Evolutionary conservation across 2,797 vertebrate species (phyloP).

Genomic region (Helicolenus hilgendorfi): DNA sequence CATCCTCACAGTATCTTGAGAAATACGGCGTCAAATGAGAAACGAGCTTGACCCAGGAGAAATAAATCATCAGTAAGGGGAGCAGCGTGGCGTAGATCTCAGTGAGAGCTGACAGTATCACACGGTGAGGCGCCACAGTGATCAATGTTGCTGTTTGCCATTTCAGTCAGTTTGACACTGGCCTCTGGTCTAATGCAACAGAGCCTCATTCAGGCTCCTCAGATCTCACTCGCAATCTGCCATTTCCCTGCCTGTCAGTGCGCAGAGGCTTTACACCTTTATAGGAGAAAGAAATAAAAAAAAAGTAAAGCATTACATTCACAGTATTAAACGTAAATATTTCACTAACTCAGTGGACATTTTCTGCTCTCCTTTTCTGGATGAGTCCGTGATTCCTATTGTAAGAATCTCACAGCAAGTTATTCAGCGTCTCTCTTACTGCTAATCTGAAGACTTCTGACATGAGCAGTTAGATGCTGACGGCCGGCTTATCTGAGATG

Average conservation of each 20-base stretch:
- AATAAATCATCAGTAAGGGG: slow-evolving; percentile 40
- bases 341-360: not conserved
- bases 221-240: slow-evolving; percentile 5
- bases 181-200: slow-evolving; percentile 8
- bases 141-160: slow-evolving; percentile 51
- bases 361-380: not conserved
- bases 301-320: not conserved
- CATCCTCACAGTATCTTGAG: not conserved
- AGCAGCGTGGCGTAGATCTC: slow-evolving; percentile 26
- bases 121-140: slow-evolving; percentile 20
- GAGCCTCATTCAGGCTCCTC: slow-evolving; percentile 11
- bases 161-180: slow-evolving; percentile 38
- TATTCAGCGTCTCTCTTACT: not conserved
- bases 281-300: not conserved
- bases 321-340: not conserved
- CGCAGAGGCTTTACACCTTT: slow-evolving; percentile 12
- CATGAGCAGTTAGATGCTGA: not conserved
- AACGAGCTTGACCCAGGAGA: slow-evolving; percentile 28
- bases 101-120: slow-evolving; percentile 26
- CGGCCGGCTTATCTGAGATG: not conserved
- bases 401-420: not conserved
- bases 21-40: not conserved
- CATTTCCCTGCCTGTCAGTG: slow-evolving; percentile 1
- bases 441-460: slow-evolving; percentile 1
- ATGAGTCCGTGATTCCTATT: not conserved